Base-by-base conservation (phyloP, 2,113 vertebrate genomes). In the Nannobrachium achirus region DNA sequence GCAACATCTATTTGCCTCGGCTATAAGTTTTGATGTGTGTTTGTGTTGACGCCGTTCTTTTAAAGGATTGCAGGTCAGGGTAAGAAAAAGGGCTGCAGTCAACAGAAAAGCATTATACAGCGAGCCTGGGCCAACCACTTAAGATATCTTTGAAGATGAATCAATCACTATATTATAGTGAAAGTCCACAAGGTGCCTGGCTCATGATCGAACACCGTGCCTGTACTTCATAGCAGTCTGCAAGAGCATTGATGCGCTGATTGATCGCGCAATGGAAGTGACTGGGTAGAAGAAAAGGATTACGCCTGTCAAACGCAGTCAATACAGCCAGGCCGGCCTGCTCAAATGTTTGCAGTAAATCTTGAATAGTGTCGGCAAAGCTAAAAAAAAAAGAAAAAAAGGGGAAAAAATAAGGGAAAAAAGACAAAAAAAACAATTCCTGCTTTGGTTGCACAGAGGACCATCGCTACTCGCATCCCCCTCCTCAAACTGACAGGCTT, bases 191-290 rank as follows among this genome's bases (percentile, higher is more conserved):
- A 92, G 88, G 89, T 94, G 91, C 85, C 89, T 88, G 86, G 89
- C 55, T 85, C 86, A 92, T 93, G 90, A 89, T 75, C 89, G 92
- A 93, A 95, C 92, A 91, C 93, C 90, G 94, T 89, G 93, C 94
- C 90, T 95, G 92, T 91, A 95, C 91, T 93, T 93, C 93, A 94
- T 92, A 94, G 91, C 74, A 76, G 93, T 93, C 92, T 92, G 87
- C 88, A 74, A 3, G 92, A 91, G 91, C 91, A 93, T 92, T 95
- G 94, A 95, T 94, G 93, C 89, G 80, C 89, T 93, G 94, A 97
- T 95, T 96, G 95, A 96, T 96, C 91, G 87, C 87, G 89, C 93
- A 93, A 94, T 94, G 94, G 89, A 92, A 93, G 94, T 93, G 94
- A 95, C 93, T 93, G 93, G 84, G 86, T 86, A 95, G 92, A 93